phyloP scores from a whole-genome alignment of 2,797 vertebrate species.

The Spinus olivaceus region DNA sequence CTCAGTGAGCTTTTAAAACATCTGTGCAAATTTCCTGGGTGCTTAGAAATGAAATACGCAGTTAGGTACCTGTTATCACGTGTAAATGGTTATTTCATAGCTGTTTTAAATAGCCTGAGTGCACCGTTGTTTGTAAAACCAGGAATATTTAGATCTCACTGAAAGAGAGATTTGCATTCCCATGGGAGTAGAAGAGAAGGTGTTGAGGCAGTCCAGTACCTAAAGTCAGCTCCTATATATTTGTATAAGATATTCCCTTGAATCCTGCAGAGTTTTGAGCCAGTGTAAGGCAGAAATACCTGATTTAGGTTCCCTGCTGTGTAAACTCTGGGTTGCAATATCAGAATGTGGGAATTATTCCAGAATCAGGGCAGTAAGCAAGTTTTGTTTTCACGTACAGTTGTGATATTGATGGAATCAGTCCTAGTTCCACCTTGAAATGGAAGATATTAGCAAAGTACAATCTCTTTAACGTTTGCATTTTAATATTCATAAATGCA shows the following conservation, averaged over 20 bases:
- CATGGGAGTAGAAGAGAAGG: neutral
- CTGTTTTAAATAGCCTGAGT: neutral
- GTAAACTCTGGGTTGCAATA: neutral
- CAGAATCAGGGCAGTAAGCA: neutral
- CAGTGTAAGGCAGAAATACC: neutral
- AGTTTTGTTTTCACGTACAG: neutral
- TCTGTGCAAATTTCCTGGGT: slow-evolving; percentile 22
- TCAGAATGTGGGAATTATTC: neutral
- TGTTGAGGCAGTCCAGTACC: neutral
- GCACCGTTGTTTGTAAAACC: neutral
- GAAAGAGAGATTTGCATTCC: neutral
- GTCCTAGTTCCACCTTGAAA: neutral
- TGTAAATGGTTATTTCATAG: neutral
- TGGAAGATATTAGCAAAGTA: neutral
- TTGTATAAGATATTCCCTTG: neutral
- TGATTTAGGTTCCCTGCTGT: neutral
- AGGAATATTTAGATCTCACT: neutral
- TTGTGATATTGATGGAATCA: neutral
- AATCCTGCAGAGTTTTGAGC: neutral
- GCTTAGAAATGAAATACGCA: neutral
- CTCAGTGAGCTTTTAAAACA: neutral
- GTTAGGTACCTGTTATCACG: neutral
- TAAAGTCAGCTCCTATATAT: neutral
- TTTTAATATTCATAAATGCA: neutral
- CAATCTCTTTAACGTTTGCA: neutral